phyloP scores from a whole-genome alignment of 2,797 vertebrate species.

The Manis crassicaudata region DNA sequence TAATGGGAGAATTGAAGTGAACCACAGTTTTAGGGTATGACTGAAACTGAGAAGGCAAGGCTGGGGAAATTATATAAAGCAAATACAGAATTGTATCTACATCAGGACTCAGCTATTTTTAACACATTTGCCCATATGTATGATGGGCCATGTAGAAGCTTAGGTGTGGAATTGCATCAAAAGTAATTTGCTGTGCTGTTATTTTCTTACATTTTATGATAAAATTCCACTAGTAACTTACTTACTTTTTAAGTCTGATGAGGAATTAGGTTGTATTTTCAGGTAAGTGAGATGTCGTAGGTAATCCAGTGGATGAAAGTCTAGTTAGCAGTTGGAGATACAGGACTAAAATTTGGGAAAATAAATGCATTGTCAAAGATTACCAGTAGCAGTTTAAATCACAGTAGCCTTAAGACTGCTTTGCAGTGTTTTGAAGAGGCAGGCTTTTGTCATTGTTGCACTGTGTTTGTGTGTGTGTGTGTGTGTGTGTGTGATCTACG shows the following conservation, averaged over 20 bases:
- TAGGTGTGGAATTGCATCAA: neutral
- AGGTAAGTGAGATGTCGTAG: neutral
- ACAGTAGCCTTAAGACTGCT: neutral
- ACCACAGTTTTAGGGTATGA: neutral
- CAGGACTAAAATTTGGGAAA: neutral
- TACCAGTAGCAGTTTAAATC: slow-evolving; percentile 8
- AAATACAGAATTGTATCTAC: neutral
- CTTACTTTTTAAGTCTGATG: slow-evolving; percentile 28
- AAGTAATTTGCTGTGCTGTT: neutral
- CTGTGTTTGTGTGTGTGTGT: neutral
- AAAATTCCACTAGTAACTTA: slow-evolving; percentile 8
- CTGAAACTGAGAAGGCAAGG: neutral
- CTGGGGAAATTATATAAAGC: neutral
- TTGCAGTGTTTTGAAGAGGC: neutral
- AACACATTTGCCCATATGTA: neutral
- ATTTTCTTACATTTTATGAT: slow-evolving; percentile 30
- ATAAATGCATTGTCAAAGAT: neutral
- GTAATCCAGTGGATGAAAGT: neutral
- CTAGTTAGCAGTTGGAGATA: neutral
- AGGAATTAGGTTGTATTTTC: neutral
- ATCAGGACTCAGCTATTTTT: neutral
- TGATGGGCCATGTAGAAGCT: neutral
- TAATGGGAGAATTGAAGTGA: neutral
- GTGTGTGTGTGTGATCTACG: neutral
- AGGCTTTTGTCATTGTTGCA: neutral